phyloP scores from a whole-genome alignment of 2,888 invertebrate species.

The Drosophila imparisetae region DNA sequence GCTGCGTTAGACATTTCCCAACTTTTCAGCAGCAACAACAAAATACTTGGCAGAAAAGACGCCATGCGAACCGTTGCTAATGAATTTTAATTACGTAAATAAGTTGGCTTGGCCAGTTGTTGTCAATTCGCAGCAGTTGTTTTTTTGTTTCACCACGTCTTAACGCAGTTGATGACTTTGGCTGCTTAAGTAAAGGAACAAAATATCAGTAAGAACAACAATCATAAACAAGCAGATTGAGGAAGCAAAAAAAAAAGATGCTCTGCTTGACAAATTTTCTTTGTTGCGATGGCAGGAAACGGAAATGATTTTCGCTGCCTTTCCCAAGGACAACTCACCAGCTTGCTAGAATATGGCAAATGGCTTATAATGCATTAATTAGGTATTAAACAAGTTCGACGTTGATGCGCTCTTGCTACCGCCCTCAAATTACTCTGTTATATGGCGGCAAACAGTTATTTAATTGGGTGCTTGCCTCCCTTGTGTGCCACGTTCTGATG shows the following conservation, averaged over 20 bases:
- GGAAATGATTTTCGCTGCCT: constrained; percentile 46
- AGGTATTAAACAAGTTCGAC: constrained; percentile 34
- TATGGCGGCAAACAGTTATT: constrained; percentile 11
- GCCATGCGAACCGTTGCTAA: constrained; percentile 32
- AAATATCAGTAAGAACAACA: not conserved
- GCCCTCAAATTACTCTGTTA: constrained; percentile 26
- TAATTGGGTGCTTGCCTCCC: constrained; percentile 24
- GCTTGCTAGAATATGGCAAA: constrained; percentile 27
- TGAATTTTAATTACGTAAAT: constrained; percentile 73
- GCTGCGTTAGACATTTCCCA: constrained; percentile 16
- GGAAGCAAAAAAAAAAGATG: not conserved
- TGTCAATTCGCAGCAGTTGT: constrained; percentile 16
- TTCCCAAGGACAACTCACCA: constrained; percentile 2
- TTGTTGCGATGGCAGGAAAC: constrained; percentile 41
- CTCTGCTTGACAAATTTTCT: constrained; percentile 24
- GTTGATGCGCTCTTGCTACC: constrained; percentile 28
- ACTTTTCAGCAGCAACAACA: constrained; percentile 15
- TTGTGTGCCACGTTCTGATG: constrained; percentile 18
- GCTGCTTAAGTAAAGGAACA: not conserved
- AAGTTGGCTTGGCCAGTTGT: constrained; percentile 44
- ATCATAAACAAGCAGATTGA: constrained; percentile 16
- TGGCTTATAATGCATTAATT: constrained; percentile 66
- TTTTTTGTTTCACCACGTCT: constrained; percentile 13
- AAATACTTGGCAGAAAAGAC: not conserved
- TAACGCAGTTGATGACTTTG: constrained; percentile 10